Conservation (phyloP, 1,140 invertebrate species). For the Bombus impatiens region DNA sequence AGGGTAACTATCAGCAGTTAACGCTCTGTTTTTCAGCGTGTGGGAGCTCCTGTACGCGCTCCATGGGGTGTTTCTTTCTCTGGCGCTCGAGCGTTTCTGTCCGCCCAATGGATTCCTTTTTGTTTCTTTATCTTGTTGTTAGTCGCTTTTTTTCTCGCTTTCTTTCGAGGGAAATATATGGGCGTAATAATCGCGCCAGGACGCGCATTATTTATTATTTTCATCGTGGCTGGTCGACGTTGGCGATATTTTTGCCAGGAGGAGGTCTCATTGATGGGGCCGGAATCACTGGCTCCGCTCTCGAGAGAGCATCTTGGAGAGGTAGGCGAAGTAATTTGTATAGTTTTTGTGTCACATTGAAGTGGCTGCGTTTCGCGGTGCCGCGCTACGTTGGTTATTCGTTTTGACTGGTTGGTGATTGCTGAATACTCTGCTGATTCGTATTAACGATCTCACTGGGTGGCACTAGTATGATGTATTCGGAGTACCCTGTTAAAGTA, state of each 20-base stretch:
- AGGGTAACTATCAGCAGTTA: slow-evolving; percentile 52
- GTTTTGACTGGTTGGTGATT: neutral
- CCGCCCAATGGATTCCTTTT: neutral
- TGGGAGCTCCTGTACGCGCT: neutral
- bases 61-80: neutral
- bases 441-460: neutral
- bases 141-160: neutral
- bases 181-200: slow-evolving; percentile 4
- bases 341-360: neutral
- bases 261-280: neutral
- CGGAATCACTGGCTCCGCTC: neutral
- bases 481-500: neutral
- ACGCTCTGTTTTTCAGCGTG: slow-evolving; percentile 17
- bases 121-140: neutral
- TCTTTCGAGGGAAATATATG: neutral
- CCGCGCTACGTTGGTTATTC: neutral
- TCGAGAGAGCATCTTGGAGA: neutral
- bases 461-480: neutral
- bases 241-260: neutral
- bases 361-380: neutral
- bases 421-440: neutral
- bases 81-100: neutral
- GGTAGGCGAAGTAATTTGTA: neutral
- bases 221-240: neutral
- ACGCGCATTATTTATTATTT: slow-evolving; percentile 14